Evolutionary conservation across 2,113 vertebrate species (phyloP).

Genomic region (Hypomesus transpacificus): DNA sequence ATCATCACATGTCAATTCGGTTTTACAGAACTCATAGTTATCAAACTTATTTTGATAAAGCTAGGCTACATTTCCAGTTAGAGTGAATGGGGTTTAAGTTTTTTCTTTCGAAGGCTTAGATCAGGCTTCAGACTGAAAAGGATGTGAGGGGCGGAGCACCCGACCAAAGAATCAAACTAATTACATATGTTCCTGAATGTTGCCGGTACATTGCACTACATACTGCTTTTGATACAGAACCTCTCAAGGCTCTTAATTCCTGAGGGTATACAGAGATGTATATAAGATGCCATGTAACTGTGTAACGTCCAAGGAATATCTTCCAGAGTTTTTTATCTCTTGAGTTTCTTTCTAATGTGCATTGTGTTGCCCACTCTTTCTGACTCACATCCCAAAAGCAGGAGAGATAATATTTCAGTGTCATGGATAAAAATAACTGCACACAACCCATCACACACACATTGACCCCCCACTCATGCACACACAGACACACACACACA

Average conservation of each 20-base stretch:
- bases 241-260: too few relatives aligned
- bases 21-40: not conserved
- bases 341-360: not conserved
- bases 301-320: not conserved
- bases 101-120: conserved; percentile 47
- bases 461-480: not conserved
- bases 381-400: conserved; percentile 23
- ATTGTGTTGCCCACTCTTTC: not conserved
- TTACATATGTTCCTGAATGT: conserved; percentile 32
- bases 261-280: too few relatives aligned
- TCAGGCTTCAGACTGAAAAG: conserved; percentile 30
- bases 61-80: conserved; percentile 5
- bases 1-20: conserved; percentile 3
- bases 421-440: conserved; percentile 4
- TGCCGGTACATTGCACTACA: not conserved
- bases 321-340: not conserved
- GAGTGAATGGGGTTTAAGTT: conserved; percentile 10
- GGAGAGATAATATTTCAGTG: not conserved
- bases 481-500: conserved; percentile 11
- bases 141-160: conserved; percentile 61
- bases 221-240: not conserved
- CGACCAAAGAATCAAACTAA: conserved; percentile 29
- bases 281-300: not conserved
- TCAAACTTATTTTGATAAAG: not conserved
- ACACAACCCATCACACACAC: not conserved